phyloP scores from a whole-genome alignment of 2,797 vertebrate species.

The Myotis myotis region DNA sequence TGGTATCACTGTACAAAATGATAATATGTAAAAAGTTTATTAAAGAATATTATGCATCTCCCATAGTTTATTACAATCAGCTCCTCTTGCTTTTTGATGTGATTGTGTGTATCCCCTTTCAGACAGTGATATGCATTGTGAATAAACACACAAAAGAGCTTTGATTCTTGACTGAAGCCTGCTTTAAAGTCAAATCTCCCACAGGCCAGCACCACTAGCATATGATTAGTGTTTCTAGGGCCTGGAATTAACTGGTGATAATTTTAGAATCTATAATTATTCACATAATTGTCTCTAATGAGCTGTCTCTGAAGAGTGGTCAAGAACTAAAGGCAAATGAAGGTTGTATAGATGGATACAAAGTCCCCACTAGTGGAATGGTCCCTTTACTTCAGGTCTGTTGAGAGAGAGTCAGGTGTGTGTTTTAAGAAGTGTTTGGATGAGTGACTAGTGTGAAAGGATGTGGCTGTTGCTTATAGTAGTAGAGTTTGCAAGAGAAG shows the following conservation, averaged over 20 bases:
- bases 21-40: neutral
- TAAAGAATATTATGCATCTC: neutral
- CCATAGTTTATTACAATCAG: neutral
- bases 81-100: neutral
- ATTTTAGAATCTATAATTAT: conserved; percentile 71
- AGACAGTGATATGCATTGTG: neutral
- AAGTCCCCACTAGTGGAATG: neutral
- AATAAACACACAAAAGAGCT: conserved; percentile 35
- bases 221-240: conserved; percentile 60
- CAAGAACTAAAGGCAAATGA: conserved; percentile 39
- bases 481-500: neutral
- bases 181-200: conserved; percentile 52
- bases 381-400: neutral
- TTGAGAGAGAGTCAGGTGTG: neutral
- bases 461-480: neutral
- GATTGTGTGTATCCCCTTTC: neutral
- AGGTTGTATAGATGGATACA: neutral
- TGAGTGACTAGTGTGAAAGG: neutral
- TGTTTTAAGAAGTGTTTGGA: neutral
- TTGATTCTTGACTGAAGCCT: conserved; percentile 34
- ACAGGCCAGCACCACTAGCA: conserved; percentile 7
- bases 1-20: neutral
- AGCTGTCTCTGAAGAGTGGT: conserved; percentile 46
- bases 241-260: conserved; percentile 58
- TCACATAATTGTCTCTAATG: conserved; percentile 52